Evolutionary conservation across 2,113 vertebrate species (phyloP), one percentile per base, ranked within the genome.

Genomic region (Corydoras maculifer): DNA sequence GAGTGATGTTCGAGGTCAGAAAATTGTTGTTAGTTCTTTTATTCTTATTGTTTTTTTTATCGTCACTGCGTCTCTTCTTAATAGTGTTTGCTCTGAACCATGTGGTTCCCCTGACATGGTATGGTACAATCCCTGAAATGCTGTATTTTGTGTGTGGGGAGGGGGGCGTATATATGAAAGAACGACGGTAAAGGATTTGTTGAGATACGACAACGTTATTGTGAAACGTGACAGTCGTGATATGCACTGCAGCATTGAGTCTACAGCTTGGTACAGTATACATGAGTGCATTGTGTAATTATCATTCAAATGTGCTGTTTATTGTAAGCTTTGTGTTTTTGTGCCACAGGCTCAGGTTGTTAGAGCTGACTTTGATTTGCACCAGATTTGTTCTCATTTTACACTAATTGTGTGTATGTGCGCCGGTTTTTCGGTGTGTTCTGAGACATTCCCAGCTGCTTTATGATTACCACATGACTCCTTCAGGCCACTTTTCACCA

Each of bases 401-500:
- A 18, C 57, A 43, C n/a, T n/a, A 15, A 55, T 11, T 57, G 10
- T 61, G 12, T 13, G 13, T 58, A 30, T 13, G 15, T 67, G 67
- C 31, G 10, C 60, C 66, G 57, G 25, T 64, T 50, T 74, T 53
- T 61, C 48, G 3, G 30, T 55, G 58, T 63, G 76, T 43, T 65
- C 30, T 69, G 49, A n/a, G 15, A 10, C 51, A 65, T 78, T 70
- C 72, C 53, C 10, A 61, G 62, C 54, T 65, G 60, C 72, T 72
- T 70, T 74, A 48, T 65, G 49, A 60, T 75, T 78, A 72, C 64
- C 69, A 78, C 77, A 69, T 15, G 58, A 50, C 65, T 59, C 63
- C 54, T 30, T 31, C 49, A 54, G 55, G 49, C 43, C 11, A 51
- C 68, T 2, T 54, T 5, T 14, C 61, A 72, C 5, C 60, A 10